Base-by-base conservation (phyloP, 2,797 vertebrate species). In the Anabas testudineus region DNA sequence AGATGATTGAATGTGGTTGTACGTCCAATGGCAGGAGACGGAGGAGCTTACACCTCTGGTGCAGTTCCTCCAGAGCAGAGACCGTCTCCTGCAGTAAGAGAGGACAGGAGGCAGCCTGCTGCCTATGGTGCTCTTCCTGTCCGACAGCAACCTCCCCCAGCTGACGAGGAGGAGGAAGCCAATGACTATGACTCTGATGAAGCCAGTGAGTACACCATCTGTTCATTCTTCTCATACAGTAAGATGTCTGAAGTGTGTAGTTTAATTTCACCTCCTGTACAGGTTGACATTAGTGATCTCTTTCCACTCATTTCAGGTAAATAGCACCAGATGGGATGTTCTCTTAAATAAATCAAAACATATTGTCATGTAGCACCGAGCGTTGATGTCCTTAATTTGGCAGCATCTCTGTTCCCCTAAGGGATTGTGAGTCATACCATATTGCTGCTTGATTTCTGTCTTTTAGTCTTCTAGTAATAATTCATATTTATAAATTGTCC, bases 181-280 rank as follows among this genome's bases (percentile, higher is more conserved):
- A 97, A 98, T 74, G 97, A 96, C 94, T 98, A 98, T 0, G 97
- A 99, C 80, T 99, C 97, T 0, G 97, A 99, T 67, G 97, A 99
- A 96, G 94, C 96, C 84, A 99, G 97, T 99, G 91, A 86, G 91
- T 90, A 43, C 48, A 54, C 78, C 81, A 85, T 81, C 70, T 84
- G 85, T 45, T 75, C 41, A 13, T 42, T 53, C 47, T 68, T 59
- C 56, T 79, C 45, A 45, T 21, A 15, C 16, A 78, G 55, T 52
- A 22, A 48, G 22, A 55, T 78, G 71, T 30, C 48, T 51, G 39
- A 62, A 68, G 43, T 36, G 52, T 78, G 24, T 45, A 7, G 43
- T 78, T 76, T 84, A 2, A 68, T 57, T 74, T 55, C 30, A 59
- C 42, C 54, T 71, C 42, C 34, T 70, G 52, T 37, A 46, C 51